These are phyloP conservation scores for Xiphophorus birchmanni DNA, from an alignment of 2,797 vertebrate species.

Conservation along the genomic window DNA sequence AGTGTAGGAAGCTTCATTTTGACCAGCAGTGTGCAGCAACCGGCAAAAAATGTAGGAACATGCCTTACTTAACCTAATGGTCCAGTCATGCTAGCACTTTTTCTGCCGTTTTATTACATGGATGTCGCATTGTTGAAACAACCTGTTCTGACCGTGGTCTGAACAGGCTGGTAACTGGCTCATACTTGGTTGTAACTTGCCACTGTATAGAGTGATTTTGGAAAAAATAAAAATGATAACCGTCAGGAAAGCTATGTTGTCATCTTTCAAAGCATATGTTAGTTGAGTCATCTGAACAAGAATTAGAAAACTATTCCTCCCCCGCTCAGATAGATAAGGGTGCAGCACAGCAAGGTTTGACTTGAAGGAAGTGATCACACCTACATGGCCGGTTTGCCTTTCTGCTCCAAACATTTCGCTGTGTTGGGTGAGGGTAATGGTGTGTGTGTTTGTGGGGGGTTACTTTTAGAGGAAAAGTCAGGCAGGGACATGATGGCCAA, in stretches of 20 bases:
- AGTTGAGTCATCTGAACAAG: slow-evolving; percentile 61
- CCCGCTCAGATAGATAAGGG: slow-evolving; percentile 48
- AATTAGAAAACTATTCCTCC: slow-evolving; percentile 48
- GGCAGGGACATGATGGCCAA: slow-evolving; percentile 43
- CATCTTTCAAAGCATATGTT: slow-evolving; percentile 21
- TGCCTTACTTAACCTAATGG: background rate
- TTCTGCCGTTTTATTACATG: background rate
- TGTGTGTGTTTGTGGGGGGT: slow-evolving; percentile 21
- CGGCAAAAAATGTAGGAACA: background rate
- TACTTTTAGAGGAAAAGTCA: slow-evolving; percentile 31
- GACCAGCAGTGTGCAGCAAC: background rate
- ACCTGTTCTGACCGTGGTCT: background rate
- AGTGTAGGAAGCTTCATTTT: background rate
- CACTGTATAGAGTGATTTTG: slow-evolving; percentile 1
- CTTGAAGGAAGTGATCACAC: slow-evolving; percentile 51
- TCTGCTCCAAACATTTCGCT: slow-evolving; percentile 55
- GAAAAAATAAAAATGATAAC: slow-evolving; percentile 3
- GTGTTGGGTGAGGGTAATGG: slow-evolving; percentile 42
- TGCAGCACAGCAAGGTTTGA: slow-evolving; percentile 25
- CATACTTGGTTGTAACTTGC: slow-evolving; percentile 36
- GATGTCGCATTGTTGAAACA: background rate
- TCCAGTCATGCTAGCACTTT: background rate
- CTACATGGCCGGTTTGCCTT: slow-evolving; percentile 52
- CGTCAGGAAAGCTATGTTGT: slow-evolving; percentile 19
- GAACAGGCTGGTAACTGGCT: background rate